phyloP scores from a whole-genome alignment of 2,888 invertebrate genomes.

The Erebia palarica region DNA sequence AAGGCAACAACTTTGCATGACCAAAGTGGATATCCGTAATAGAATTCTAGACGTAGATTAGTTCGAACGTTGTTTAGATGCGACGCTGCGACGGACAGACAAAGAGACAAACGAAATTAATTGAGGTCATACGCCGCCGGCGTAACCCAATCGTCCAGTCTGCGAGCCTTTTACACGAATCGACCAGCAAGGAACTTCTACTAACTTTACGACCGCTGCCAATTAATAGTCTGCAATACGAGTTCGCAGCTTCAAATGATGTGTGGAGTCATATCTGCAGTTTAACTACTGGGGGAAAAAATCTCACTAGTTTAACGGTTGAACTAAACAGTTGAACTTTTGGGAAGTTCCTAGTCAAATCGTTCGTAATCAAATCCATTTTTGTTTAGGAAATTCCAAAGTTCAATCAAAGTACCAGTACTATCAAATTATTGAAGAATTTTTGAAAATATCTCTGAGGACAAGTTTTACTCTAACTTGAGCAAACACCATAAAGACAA shows the following conservation, averaged over 20 bases:
- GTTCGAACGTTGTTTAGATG: slow-evolving; percentile 63
- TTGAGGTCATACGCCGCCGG: slow-evolving; percentile 69
- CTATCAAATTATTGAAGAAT: no score
- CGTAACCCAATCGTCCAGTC: slow-evolving; percentile 69
- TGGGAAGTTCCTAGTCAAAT: no score
- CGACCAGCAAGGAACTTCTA: slow-evolving; percentile 42
- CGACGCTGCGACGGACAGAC: slow-evolving; percentile 54
- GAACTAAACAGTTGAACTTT: no score
- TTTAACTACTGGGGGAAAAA: no score
- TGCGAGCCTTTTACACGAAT: slow-evolving; percentile 61
- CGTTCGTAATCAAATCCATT: no score
- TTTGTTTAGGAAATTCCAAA: no score
- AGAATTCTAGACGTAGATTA: slow-evolving; percentile 68
- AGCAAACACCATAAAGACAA: no score
- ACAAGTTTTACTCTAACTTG: no score
- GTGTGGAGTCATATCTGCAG: neutral
- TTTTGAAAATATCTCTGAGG: no score
- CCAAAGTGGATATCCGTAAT: slow-evolving; percentile 65
- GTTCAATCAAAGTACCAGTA: no score
- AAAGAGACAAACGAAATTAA: slow-evolving; percentile 80
- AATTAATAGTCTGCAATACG: slow-evolving; percentile 37
- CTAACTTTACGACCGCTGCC: slow-evolving; percentile 38
- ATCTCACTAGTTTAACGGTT: no score
- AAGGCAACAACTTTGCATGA: slow-evolving; percentile 43
- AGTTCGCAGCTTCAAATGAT: slow-evolving; percentile 26